Evolutionary conservation across 2,888 invertebrate species (phyloP).

Genomic region (Synergus itoensis): DNA sequence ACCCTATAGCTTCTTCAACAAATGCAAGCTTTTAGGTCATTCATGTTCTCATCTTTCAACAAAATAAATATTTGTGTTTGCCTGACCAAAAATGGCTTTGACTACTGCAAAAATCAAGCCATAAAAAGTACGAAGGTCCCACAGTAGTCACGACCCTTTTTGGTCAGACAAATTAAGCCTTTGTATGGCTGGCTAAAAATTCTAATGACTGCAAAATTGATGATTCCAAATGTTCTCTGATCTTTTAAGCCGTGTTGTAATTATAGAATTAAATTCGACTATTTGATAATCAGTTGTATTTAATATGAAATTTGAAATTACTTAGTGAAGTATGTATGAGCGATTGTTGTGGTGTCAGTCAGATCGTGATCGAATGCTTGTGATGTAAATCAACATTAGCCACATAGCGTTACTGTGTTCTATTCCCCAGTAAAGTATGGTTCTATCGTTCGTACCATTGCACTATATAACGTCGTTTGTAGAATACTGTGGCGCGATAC

Average conservation of each 20-base stretch:
- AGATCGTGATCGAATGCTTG: conserved; percentile 41
- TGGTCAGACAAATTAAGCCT: no score
- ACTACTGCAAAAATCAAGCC: no score
- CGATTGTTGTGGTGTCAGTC: conserved; percentile 19
- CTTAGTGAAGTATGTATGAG: conserved; percentile 35
- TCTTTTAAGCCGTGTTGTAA: neutral
- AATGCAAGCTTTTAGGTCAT: neutral
- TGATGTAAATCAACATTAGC: conserved; percentile 60
- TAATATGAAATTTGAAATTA: conserved; percentile 40
- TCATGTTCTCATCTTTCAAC: neutral
- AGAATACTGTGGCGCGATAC: conserved; percentile 57
- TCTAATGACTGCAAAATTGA: no score
- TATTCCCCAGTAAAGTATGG: conserved; percentile 60
- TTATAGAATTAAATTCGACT: neutral
- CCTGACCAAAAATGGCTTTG: no score
- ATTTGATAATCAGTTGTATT: conserved; percentile 7
- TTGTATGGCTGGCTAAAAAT: no score
- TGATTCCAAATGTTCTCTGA: no score
- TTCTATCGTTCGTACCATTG: conserved; percentile 48
- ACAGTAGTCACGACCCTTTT: no score
- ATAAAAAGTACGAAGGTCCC: no score
- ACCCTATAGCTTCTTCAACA: neutral
- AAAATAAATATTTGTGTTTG: no score
- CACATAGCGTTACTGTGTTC: conserved; percentile 49
- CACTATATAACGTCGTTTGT: conserved; percentile 53